Conservation (phyloP, 2,113 vertebrate genomes). For the Pongo abelii region DNA sequence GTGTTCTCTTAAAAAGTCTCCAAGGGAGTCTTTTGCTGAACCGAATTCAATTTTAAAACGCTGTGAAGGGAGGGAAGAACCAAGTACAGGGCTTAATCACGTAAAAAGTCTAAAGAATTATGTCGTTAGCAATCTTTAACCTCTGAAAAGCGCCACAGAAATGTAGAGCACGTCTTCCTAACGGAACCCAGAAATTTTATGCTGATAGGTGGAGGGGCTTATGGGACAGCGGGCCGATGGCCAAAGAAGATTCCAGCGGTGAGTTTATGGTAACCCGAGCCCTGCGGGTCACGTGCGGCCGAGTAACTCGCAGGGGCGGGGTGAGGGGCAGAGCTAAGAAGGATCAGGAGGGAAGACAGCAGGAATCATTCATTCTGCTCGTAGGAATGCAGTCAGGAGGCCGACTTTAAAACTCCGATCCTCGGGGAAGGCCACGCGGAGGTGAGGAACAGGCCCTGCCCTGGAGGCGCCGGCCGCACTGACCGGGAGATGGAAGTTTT, state of each 20-base stretch:
- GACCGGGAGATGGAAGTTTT: neutral
- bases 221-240: neutral
- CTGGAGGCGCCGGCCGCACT: neutral
- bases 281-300: neutral
- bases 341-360: too few species aligned
- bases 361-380: neutral
- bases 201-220: neutral
- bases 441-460: neutral
- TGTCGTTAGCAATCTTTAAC: neutral
- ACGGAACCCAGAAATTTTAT: neutral
- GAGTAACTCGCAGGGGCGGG: fast-evolving
- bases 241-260: neutral
- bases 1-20: neutral
- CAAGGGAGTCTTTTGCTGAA: neutral
- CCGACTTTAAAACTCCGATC: neutral
- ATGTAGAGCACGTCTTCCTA: neutral
- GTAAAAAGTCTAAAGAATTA: neutral
- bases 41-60: constrained; percentile 12
- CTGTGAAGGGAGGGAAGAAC: neutral
- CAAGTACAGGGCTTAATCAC: neutral
- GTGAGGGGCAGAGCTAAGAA: neutral
- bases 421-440: fast-evolving
- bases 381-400: fast-evolving
- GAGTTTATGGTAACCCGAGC: neutral
- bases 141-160: neutral